A percentile compares a stretch with the other conserved stretches of the same genome.
Evolutionary conservation across 2,888 invertebrate species (phyloP).

Genomic region (Drosophila stalkeri): DNA sequence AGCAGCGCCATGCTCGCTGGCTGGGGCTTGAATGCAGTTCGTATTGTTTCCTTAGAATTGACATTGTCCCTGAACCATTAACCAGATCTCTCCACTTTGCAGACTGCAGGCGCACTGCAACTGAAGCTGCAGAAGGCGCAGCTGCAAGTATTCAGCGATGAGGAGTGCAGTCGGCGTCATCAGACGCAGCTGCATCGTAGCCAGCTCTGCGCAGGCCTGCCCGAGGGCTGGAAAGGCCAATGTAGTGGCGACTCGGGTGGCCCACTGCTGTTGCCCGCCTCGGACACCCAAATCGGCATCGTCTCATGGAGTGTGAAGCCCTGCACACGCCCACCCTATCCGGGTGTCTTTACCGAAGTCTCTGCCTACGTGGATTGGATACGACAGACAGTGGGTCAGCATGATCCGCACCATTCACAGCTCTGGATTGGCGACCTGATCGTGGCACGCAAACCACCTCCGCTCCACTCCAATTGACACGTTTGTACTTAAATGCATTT

Average conservation of each 20-base stretch:
- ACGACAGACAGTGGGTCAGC: constrained; percentile 60
- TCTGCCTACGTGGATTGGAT: constrained; percentile 84
- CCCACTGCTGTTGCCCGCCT: constrained; percentile 81
- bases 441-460: constrained; percentile 55
- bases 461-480: constrained; percentile 51
- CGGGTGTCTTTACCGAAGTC: constrained; percentile 85
- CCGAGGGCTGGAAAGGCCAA: constrained; percentile 85
- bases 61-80: neutral
- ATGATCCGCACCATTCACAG: constrained; percentile 24
- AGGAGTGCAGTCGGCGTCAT: constrained; percentile 82
- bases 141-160: constrained; percentile 83
- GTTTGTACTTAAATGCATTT: constrained; percentile 46
- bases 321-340: constrained; percentile 84
- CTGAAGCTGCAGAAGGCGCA: constrained; percentile 83
- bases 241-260: constrained; percentile 86
- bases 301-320: constrained; percentile 86
- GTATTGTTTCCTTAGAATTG: constrained; percentile 9
- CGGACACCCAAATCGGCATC: constrained; percentile 84
- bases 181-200: constrained; percentile 73
- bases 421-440: constrained; percentile 68
- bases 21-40: constrained; percentile 84
- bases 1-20: constrained; percentile 80
- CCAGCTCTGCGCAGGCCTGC: constrained; percentile 85
- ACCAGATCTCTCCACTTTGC: neutral
- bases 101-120: constrained; percentile 83